These are phyloP conservation scores for Neopelma chrysocephalum DNA, from an alignment of 2,797 vertebrate species.

Conservation along the genomic window DNA sequence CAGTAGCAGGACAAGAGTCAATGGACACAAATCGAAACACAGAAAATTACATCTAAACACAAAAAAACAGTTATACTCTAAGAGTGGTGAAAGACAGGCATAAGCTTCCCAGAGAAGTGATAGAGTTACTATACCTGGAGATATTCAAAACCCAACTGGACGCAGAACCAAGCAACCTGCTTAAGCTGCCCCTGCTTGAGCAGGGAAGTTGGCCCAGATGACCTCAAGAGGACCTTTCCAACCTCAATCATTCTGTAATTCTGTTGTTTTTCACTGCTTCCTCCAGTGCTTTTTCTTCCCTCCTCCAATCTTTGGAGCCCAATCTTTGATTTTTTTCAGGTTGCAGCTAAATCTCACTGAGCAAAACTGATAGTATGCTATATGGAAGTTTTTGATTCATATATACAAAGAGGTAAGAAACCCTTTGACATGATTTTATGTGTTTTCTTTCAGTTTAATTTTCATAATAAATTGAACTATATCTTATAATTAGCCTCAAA, in stretches of 20 bases:
- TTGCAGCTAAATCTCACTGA: background rate
- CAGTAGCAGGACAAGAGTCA: background rate
- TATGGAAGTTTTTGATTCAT: background rate
- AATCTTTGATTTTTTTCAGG: background rate
- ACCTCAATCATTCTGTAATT: background rate
- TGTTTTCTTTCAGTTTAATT: background rate
- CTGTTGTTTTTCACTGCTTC: background rate
- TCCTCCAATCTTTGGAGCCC: background rate
- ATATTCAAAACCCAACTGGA: background rate
- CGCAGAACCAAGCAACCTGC: background rate
- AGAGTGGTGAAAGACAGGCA: background rate
- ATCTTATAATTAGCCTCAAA: background rate
- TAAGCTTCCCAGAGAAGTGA: background rate
- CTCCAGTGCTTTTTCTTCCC: background rate
- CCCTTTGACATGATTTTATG: background rate
- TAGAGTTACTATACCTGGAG: background rate
- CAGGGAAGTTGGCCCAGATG: background rate
- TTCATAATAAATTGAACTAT: background rate
- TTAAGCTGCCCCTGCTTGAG: background rate
- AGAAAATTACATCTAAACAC: background rate
- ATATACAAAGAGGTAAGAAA: background rate
- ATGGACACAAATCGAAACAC: background rate
- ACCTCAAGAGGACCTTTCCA: background rate
- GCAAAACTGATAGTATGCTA: background rate
- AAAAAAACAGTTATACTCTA: background rate